A percentile compares a stretch with the other conserved stretches of the same genome.
phyloP scores from a whole-genome alignment of 2,797 vertebrate species.

The Thaleichthys pacificus region DNA sequence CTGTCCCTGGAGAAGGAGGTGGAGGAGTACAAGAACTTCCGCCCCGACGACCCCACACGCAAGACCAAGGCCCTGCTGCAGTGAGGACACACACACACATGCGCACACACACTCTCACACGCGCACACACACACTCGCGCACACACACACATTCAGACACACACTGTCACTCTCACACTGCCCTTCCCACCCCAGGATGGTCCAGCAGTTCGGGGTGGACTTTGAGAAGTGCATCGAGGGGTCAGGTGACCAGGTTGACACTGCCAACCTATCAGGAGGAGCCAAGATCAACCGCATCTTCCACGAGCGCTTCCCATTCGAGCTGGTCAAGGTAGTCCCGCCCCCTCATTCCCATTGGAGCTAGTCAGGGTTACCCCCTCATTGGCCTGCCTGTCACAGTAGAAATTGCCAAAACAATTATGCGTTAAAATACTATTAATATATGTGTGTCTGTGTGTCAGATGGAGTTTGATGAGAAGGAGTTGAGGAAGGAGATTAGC shows the following conservation, averaged over 20 bases:
- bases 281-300: conserved; percentile 95
- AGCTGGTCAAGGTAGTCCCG: conserved; percentile 42
- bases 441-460: conserved; percentile 47
- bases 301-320: conserved; percentile 92
- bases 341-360: too few relatives aligned
- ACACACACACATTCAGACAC: background rate
- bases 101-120: conserved; percentile 1
- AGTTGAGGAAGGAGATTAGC: conserved; percentile 91
- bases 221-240: conserved; percentile 97
- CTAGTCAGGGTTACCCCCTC: too few relatives aligned
- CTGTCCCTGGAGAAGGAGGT: conserved; percentile 95
- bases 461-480: conserved; percentile 99
- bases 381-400: too few relatives aligned
- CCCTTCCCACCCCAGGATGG: conserved; percentile 79
- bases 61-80: conserved; percentile 96
- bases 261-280: conserved; percentile 89
- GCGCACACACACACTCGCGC: background rate
- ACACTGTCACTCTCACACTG: background rate
- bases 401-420: background rate
- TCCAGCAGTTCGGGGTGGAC: conserved; percentile 96
- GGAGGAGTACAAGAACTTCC: conserved; percentile 94
- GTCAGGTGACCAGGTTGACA: conserved; percentile 95
- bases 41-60: conserved; percentile 88
- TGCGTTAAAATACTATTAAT: background rate
- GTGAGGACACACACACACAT: conserved; percentile 68